A percentile compares a stretch with the other conserved stretches of the same genome.
These are phyloP conservation scores for Drosophila lini DNA, from an alignment of 1,140 invertebrate species.

Conservation along the genomic window DNA sequence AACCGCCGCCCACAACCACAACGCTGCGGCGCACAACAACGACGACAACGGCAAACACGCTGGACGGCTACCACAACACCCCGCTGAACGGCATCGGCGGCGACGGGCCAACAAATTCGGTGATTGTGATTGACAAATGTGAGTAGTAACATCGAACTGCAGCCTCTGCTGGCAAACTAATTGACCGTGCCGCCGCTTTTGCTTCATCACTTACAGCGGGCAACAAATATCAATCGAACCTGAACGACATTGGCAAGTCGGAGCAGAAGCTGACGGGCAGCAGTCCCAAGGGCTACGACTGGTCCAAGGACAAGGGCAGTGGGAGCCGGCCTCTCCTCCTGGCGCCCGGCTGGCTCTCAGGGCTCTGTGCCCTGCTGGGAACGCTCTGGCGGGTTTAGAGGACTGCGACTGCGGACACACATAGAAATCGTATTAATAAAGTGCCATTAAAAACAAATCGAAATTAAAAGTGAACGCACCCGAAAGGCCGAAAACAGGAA, in stretches of 20 bases:
- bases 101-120: conserved; percentile 72
- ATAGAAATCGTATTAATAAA: conserved; percentile 61
- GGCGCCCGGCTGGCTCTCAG: conserved; percentile 25
- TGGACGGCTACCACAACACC: conserved; percentile 53
- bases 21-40: conserved; percentile 71
- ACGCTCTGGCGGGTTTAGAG: conserved; percentile 17
- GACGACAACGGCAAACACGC: conserved; percentile 42
- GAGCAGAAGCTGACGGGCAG: conserved; percentile 87
- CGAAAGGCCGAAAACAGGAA: conserved; percentile 12
- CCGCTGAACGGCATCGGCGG: conserved; percentile 52
- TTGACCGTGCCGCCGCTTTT: background rate
- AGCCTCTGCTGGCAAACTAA: background rate
- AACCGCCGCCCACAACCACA: conserved; percentile 80
- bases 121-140: conserved; percentile 81
- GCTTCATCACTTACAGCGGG: conserved; percentile 84
- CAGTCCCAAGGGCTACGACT: conserved; percentile 78
- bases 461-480: conserved; percentile 19
- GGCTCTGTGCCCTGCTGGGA: conserved; percentile 27
- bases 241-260: conserved; percentile 90
- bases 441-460: conserved; percentile 63
- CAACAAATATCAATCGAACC: conserved; percentile 88
- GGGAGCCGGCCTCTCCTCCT: conserved; percentile 1
- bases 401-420: background rate
- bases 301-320: conserved; percentile 73
- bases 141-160: conserved; percentile 44